Evolutionary conservation across 2,888 invertebrate genomes (phyloP).

Genomic region (Nyleta sp.): DNA sequence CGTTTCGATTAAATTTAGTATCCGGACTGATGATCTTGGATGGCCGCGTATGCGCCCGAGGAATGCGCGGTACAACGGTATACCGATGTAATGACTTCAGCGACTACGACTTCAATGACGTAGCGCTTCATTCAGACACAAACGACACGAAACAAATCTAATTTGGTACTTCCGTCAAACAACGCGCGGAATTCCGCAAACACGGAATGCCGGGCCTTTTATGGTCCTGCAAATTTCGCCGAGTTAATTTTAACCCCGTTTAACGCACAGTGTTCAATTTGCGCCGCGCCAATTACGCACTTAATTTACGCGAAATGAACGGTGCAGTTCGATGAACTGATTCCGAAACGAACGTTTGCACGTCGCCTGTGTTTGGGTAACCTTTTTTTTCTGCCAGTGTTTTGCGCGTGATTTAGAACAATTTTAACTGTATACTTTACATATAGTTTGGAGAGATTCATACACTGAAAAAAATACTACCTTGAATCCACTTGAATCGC

Average conservation of each 20-base stretch:
- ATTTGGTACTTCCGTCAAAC: slow-evolving; percentile 73
- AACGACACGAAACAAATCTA: slow-evolving; percentile 71
- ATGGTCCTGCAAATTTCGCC: slow-evolving; percentile 44
- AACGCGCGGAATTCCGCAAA: slow-evolving; percentile 52
- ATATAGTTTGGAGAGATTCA: too few species aligned
- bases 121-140: slow-evolving; percentile 71
- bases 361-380: neutral
- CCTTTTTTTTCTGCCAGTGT: too few species aligned
- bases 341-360: slow-evolving; percentile 8
- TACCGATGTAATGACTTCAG: slow-evolving; percentile 64
- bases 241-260: slow-evolving; percentile 42
- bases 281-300: slow-evolving; percentile 13
- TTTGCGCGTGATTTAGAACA: too few species aligned
- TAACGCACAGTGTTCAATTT: slow-evolving; percentile 1
- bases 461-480: too few species aligned
- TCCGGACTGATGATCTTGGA: slow-evolving; percentile 34
- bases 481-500: too few species aligned
- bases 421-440: too few species aligned
- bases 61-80: slow-evolving; percentile 61
- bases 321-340: slow-evolving; percentile 31
- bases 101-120: slow-evolving; percentile 67
- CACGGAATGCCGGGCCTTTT: slow-evolving; percentile 58
- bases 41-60: slow-evolving; percentile 52
- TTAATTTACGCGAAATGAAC: slow-evolving; percentile 10
- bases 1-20: slow-evolving; percentile 55